Evolutionary conservation across 2,113 vertebrate genomes (phyloP), one percentile per base, ranked within the genome.

Genomic region (Periophthalmodon schlosseri): DNA sequence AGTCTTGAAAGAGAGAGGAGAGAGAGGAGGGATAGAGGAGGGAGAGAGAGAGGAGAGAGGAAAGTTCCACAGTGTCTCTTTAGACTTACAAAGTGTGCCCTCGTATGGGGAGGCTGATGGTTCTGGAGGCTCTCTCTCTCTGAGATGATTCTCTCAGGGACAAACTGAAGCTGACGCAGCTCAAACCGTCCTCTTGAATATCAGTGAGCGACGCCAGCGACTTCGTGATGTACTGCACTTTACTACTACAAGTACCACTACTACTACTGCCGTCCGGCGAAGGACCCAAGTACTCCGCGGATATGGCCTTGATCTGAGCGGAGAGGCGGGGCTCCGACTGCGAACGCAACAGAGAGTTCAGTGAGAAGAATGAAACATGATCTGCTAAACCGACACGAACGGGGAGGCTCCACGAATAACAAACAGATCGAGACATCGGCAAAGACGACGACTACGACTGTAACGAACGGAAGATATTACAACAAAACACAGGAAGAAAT

Each of bases 41-140:
- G 28, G 28, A 28, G 2, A 28, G 28, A 28, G 28, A 28, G 28
- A 28, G 28, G 28, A 28, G 28, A 3, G 28, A 28, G 28, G 28
- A 28, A 28, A 28, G 28, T 28, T 28, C 28, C 28, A 28, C 28
- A 28, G 28, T 28, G 28, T 28, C 2, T 28, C 28, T 28, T 28
- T 28, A 28, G 8, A 91, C 97, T 97, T 93, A 98, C 97, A 99
- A 99, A 68, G 96, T 98, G 89, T 95, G 97, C 34, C 97, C 97
- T 64, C 96, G 92, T 0, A 96, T 89, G 46, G 97, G 97, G 70
- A 98, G 93, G 91, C 96, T 98, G 94, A 98, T 89, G 44, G 96
- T 97, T 47, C 96, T 95, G 0, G 96, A 96, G 23, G 95, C 94
- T 63, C 94, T 93, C 76, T 98, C 97, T 78, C 94, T 92, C 90